Percentiles rank a stretch among this genome's conserved stretches.
Evolutionary conservation across 2,113 vertebrate species (phyloP).

Genomic region (Anguilla rostrata): DNA sequence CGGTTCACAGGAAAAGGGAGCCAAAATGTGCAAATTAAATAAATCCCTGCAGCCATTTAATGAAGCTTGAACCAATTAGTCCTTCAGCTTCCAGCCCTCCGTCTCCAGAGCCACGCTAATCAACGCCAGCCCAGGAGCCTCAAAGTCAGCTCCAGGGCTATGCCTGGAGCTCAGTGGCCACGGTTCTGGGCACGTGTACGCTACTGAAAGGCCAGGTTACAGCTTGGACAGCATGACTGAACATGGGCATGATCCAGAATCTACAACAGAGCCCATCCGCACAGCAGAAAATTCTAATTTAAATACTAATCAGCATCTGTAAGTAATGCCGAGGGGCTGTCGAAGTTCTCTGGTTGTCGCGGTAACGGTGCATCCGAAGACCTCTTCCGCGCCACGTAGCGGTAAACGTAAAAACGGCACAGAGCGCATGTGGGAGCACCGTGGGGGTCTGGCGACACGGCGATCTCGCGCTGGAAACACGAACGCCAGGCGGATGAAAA

Average conservation of each 20-base stretch:
- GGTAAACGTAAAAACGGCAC: no score
- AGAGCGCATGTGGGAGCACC: no score
- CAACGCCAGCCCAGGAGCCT: background rate
- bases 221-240: background rate
- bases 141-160: background rate
- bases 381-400: no score
- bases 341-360: no score
- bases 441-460: no score
- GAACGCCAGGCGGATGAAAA: no score
- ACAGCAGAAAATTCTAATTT: background rate
- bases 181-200: background rate
- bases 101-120: constrained; percentile 15
- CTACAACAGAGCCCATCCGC: no score
- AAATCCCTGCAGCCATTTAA: constrained; percentile 9
- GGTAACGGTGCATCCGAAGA: no score
- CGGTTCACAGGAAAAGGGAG: background rate
- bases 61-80: constrained; percentile 30
- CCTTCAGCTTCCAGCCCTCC: background rate
- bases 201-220: background rate
- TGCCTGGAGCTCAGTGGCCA: background rate
- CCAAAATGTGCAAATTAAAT: constrained; percentile 2
- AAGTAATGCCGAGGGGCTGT: no score
- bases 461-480: no score
- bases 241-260: no score
- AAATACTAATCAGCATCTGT: no score